Evolutionary conservation across 2,888 invertebrate genomes (phyloP), one percentile per base, ranked within the genome.

Genomic region (Cybosia mesomella): DNA sequence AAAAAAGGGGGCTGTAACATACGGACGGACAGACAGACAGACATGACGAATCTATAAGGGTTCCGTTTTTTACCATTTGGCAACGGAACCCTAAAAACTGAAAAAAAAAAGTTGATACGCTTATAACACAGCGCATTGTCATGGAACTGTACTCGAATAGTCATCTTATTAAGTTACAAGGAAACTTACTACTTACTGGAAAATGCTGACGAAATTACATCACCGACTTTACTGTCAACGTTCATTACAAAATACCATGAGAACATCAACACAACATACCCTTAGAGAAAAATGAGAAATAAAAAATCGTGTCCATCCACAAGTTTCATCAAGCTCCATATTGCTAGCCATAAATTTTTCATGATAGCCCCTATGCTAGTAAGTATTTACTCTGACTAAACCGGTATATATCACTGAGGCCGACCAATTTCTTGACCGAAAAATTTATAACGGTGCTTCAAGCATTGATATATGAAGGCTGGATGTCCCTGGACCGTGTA

Each of bases 351-450:
- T 93, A 93, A 92, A 92, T 92, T 84, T 85, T 82, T 82, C 85
- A 85, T 87, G 83, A 82, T 70, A 76, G 76, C 79, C 79, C 77
- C 79, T 81, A 83, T 87, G 87, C 86, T 86, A 89, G 88, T 85
- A 87, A 88, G 88, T 89, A 90, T 89, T 88, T 89, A 86, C 87
- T 82, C 78, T 86, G 85, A 86, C 86, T 88, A 87, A 80, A 83
- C 85, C 87, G 79, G 83, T 86, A 89, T 89, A 90, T 90, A 92
- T 91, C 91, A 92, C 89, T 77, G 83, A 74, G 77, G 67, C 86
- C 86, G 83, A 87, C 91, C 93, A 94, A 94, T 94, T 93, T 91
- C 94, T 93, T 93, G 93, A 93, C 93, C 94, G 90, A 91, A 91
- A 92, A 93, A 94, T 93, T 93, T 93, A 93, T 93, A 93, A 91